Percentiles rank a stretch among this genome's conserved stretches.
These are phyloP conservation scores for Machimus atricapillus DNA, from an alignment of 2,888 invertebrate species.

Conservation along the genomic window DNA sequence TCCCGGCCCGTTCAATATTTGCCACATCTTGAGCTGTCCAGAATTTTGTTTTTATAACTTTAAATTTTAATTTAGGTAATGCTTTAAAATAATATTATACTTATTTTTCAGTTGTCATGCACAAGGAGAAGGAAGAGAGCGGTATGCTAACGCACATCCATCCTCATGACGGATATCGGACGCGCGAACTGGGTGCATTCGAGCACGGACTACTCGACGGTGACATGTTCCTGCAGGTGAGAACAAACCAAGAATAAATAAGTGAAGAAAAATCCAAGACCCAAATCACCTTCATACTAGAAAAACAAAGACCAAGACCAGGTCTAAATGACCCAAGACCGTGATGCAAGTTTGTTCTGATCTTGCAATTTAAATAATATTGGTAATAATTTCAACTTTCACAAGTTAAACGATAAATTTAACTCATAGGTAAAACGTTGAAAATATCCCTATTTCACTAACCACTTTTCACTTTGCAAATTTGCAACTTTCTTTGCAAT, in stretches of 20 bases:
- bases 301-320: too few relatives aligned
- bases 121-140: constrained; percentile 92
- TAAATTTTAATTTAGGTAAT: not conserved
- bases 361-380: too few relatives aligned
- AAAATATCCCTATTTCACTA: too few relatives aligned
- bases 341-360: too few relatives aligned
- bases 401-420: too few relatives aligned
- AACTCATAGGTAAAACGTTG: too few relatives aligned
- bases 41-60: not conserved
- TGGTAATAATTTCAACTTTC: too few relatives aligned
- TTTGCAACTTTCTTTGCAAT: too few relatives aligned
- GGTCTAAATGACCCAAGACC: too few relatives aligned
- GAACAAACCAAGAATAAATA: not conserved
- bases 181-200: constrained; percentile 81
- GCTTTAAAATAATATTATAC: not conserved
- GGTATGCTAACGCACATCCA: constrained; percentile 71
- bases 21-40: not conserved
- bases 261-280: too few relatives aligned
- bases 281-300: too few relatives aligned
- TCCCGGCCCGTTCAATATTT: not conserved
- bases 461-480: too few relatives aligned
- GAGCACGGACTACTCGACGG: constrained; percentile 91
- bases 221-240: constrained; percentile 94
- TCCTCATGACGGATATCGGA: constrained; percentile 68
- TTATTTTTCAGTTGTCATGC: constrained; percentile 84